Base-by-base conservation (phyloP, 2,113 vertebrate genomes). In the Puffinus mauretanicus region DNA sequence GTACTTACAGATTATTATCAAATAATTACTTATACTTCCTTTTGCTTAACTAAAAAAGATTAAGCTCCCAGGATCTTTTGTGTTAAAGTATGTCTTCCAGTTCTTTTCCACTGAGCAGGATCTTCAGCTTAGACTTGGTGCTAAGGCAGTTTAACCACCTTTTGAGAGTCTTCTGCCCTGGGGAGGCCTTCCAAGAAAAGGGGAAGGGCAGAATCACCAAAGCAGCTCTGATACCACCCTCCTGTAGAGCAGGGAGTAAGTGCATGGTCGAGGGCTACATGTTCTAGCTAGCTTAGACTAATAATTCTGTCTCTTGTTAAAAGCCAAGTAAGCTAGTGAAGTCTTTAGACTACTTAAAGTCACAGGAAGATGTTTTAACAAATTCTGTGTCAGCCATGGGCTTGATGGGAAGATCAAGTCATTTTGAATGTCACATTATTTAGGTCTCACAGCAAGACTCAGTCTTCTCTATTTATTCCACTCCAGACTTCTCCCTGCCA, bases 11-110 rank as follows among this genome's bases (percentile, higher is more conserved):
- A 96, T 93, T 82, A 65, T 96, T 96, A 96, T 97, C 94, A 97
- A 94, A 96, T 96, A 96, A 97, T 96, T 94, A 88, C 92, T 90
- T 96, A 22, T 16, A 58, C 36, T 93, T 91, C 88, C 70, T 86
- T 84, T 82, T 85, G 77, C 86, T 72, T 72, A 82, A 69, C 77
- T 60, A 91, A 80, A 92, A 85, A 85, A 93, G 70, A 91, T 95
- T 72, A 76, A 14, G 2, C 27, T 87, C 22, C 42, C 77, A 69
- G 72, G 36, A 79, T 93, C 70, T 77, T 96, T 95, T 80, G 80
- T 62, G 4, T 88, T 93, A 75, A 88, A 88, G 12, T n/a, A 32
- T 64, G 46, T 47, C 58, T 89, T 71, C 9, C 60, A 70, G n/a
- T 92, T 88, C 85, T 95, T 83, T 90, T 86, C 86, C 2, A 2